Percentiles rank a stretch among this genome's conserved stretches.
phyloP scores from a whole-genome alignment of 2,888 invertebrate genomes.

The Conistra vaccinii region DNA sequence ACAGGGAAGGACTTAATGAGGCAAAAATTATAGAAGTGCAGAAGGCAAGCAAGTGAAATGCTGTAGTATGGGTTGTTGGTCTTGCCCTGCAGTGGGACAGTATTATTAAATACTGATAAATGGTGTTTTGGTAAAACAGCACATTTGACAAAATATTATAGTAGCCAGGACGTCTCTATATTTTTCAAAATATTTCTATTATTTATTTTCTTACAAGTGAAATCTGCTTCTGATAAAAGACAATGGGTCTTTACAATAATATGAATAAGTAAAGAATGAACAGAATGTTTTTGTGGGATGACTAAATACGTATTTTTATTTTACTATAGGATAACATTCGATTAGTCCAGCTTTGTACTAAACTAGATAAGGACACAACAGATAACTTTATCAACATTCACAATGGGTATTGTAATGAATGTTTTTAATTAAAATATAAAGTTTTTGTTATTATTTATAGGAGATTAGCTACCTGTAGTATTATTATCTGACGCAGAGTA shows the following conservation, averaged over 20 bases:
- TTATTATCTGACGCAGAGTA: background rate
- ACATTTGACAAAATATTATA: background rate
- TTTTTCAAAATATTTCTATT: background rate
- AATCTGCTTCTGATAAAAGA: background rate
- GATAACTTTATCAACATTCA: slow-evolving; percentile 41
- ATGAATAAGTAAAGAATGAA: no score
- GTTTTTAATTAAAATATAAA: background rate
- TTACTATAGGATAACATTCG: slow-evolving; percentile 10
- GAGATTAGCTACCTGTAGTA: background rate
- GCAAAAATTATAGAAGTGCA: background rate
- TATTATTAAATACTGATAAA: background rate
- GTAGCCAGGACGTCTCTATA: no score
- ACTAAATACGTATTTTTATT: slow-evolving; percentile 13
- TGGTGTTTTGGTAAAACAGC: background rate
- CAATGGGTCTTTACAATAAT: background rate
- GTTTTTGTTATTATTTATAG: background rate
- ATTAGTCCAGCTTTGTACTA: slow-evolving; percentile 27
- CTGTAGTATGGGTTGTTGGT: background rate
- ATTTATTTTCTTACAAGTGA: background rate
- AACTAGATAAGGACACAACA: slow-evolving; percentile 38
- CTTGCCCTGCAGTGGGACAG: no score
- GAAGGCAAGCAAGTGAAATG: background rate
- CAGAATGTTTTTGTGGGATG: background rate
- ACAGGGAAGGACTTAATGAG: background rate
- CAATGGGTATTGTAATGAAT: slow-evolving; percentile 8